phyloP scores from a whole-genome alignment of 2,797 vertebrate genomes.

The Saxicola maurus region DNA sequence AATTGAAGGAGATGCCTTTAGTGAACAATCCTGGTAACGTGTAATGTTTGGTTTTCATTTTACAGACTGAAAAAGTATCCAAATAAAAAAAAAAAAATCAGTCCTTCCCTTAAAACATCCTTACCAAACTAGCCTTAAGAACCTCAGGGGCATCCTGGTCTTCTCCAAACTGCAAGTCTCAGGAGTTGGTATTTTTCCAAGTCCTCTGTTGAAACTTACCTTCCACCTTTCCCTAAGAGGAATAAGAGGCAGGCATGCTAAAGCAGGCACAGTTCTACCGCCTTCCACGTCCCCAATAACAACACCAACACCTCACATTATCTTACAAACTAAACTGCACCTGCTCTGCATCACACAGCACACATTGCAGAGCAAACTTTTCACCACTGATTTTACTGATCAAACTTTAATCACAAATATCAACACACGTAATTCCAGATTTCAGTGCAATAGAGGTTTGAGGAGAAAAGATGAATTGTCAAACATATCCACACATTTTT shows the following conservation, averaged over 20 bases:
- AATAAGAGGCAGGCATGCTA: not conserved
- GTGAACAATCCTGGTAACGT: not conserved
- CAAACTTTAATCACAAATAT: conserved; percentile 2
- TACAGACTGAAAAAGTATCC: not conserved
- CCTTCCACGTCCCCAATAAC: accelerated
- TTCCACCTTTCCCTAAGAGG: not conserved
- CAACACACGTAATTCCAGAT: not conserved
- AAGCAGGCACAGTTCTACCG: not conserved
- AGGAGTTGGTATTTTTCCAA: not conserved
- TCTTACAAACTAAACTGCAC: not conserved
- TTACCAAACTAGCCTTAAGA: not conserved
- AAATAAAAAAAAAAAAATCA: not conserved
- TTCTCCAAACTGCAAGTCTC: not conserved
- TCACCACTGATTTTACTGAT: not conserved
- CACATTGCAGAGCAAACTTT: not conserved
- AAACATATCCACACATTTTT: not conserved
- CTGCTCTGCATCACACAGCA: not conserved
- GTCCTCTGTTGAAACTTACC: not conserved
- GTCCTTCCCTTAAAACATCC: accelerated
- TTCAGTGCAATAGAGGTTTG: not conserved
- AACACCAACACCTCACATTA: not conserved
- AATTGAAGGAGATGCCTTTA: not conserved
- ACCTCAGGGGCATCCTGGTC: not conserved
- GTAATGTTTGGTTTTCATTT: not conserved
- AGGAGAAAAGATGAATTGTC: not conserved